Evolutionary conservation across 2,888 invertebrate species (phyloP).

Genomic region (Sarcophaga subvicina): DNA sequence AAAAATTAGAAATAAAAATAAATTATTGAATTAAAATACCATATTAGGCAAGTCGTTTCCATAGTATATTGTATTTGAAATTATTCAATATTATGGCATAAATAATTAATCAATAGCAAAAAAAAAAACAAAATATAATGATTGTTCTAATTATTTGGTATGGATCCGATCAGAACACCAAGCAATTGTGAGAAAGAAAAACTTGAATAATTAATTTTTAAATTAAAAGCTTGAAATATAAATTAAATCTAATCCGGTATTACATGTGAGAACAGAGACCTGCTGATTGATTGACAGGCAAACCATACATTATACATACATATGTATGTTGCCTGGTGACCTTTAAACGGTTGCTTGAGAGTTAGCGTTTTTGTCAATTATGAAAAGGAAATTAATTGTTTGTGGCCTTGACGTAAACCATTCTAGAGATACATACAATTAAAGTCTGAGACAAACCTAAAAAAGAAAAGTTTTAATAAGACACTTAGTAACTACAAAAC

Average conservation of each 20-base stretch:
- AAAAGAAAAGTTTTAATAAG: too few species aligned
- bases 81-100: background rate
- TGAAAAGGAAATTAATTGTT: too few species aligned
- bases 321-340: background rate
- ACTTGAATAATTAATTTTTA: background rate
- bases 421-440: too few species aligned
- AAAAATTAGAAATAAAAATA: too few species aligned
- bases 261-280: background rate
- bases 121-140: background rate
- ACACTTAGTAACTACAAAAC: too few species aligned
- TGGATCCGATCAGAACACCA: background rate
- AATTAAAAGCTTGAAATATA: background rate
- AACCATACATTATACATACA: background rate
- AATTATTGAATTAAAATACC: constrained; percentile 2
- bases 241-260: constrained; percentile 22
- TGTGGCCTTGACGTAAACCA: too few species aligned
- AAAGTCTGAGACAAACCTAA: too few species aligned
- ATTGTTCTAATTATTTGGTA: constrained; percentile 9
- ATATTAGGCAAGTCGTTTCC: constrained; percentile 37
- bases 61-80: constrained; percentile 12
- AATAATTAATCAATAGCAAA: background rate
- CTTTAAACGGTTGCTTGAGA: constrained; percentile 8
- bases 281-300: background rate
- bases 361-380: too few species aligned
- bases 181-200: background rate